phyloP scores from a whole-genome alignment of 2,797 vertebrate genomes.

The Atherinosoma microstoma region DNA sequence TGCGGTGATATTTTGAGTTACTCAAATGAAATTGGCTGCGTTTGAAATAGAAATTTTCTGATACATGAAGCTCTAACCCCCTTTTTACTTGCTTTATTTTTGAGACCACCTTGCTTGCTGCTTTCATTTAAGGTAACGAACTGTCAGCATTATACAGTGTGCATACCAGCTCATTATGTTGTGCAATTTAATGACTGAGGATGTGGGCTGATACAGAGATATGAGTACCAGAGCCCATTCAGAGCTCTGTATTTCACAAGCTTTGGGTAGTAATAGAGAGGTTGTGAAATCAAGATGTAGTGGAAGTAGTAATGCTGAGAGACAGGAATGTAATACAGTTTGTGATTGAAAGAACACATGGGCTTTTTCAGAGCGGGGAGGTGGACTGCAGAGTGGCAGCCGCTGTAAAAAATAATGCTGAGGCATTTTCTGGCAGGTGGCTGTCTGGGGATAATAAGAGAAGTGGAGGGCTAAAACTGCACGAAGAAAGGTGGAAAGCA shows the following conservation, averaged over 20 bases:
- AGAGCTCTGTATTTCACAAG: constrained; percentile 36
- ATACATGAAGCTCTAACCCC: constrained; percentile 3
- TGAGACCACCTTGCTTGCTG: constrained; percentile 2
- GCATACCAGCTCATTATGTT: not conserved
- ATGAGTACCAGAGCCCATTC: constrained; percentile 9
- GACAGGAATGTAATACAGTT: constrained; percentile 38
- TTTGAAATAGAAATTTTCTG: constrained; percentile 19
- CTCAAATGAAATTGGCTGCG: not conserved
- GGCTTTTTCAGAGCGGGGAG: not conserved
- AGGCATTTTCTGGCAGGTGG: constrained; percentile 35
- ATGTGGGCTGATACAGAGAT: constrained; percentile 2
- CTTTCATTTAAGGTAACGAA: constrained; percentile 1
- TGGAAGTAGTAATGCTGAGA: constrained; percentile 49
- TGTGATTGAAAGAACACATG: constrained; percentile 30
- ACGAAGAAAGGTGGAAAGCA: not conserved
- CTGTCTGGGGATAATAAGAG: no score
- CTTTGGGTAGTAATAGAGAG: constrained; percentile 33
- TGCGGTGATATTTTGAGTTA: not conserved
- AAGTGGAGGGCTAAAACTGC: constrained; percentile 2
- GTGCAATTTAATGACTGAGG: constrained; percentile 8
- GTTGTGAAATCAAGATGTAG: constrained; percentile 54
- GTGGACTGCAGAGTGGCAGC: constrained; percentile 50
- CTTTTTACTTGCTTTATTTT: constrained; percentile 1
- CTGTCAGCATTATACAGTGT: not conserved
- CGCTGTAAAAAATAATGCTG: constrained; percentile 56